Evolutionary conservation across 2,888 invertebrate species (phyloP), one percentile per base, ranked within the genome.

Genomic region (Aspidiotus rigidus): DNA sequence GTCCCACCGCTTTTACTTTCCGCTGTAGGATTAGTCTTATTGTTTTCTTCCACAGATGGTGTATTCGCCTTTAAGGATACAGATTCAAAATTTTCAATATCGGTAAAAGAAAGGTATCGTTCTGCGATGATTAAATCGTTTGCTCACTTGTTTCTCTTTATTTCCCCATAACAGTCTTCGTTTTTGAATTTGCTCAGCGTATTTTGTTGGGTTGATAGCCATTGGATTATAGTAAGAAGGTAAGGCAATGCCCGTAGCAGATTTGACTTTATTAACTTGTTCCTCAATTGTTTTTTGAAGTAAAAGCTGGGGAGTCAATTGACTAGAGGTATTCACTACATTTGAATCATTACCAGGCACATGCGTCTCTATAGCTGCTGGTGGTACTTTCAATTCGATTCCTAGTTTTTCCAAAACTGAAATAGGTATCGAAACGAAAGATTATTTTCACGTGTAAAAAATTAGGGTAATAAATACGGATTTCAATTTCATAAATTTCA

Each of bases 101-200:
- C 28, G 28, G 28, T 28, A 28, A 28, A 5, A 28, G 5, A 28
- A 28, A 28, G 5, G 28, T 28, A 28, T 28, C 28, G 28, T 3
- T 28, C 28, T 28, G 28, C 28, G 5, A 28, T 28, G 1, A 28
- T 28, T 28, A 5, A 28, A 28, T 28, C 28, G 28, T 28, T 28
- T 28, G 49, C 10, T 60, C 13, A 67, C 61, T 53, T 70, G 64
- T 40, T 70, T 72, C 55, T 72, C 70, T 54, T 73, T 73, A 62
- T 73, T 72, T 2, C 89, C 86, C 95, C 97, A 97, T 17, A 97
- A 80, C 64, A 94, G 81, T 79, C 95, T 95, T 64, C 95, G 83
- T 78, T 95, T 93, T 77, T 95, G 91, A 72, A 94, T 86, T 79
- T 90, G 92, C 74, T 93, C 89, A 8, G 91, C 86, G 77, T 93